These are phyloP conservation scores for Drosophila setifemur DNA, from an alignment of 1,140 invertebrate species.

Conservation along the genomic window DNA sequence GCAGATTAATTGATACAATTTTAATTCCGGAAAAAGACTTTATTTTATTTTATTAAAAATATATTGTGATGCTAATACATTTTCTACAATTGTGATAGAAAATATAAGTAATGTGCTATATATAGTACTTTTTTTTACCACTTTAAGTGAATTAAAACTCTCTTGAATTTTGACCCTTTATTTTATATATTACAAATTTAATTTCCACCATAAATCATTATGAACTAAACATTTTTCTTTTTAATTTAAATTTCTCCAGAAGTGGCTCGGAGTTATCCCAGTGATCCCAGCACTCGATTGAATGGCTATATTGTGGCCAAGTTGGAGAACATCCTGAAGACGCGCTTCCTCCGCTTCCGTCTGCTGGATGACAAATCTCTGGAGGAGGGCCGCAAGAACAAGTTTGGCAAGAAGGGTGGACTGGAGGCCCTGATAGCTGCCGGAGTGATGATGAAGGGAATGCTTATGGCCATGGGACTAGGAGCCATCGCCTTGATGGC, in stretches of 20 bases:
- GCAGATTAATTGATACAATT: no score
- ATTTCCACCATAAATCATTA: no score
- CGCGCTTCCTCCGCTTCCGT: constrained; percentile 88
- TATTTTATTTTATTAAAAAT: background rate
- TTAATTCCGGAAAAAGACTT: background rate
- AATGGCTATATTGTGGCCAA: constrained; percentile 89
- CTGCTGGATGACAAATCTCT: constrained; percentile 86
- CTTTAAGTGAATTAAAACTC: no score
- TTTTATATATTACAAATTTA: no score
- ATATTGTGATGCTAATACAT: no score
- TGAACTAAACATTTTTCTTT: no score
- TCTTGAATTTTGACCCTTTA: no score
- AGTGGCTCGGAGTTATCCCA: constrained; percentile 88
- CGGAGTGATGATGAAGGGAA: constrained; percentile 88
- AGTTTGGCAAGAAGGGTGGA: constrained; percentile 84
- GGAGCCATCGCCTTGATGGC: constrained; percentile 90
- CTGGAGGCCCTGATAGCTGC: constrained; percentile 85
- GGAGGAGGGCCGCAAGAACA: constrained; percentile 84
- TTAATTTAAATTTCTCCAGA: constrained; percentile 83
- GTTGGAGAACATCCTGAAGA: constrained; percentile 87
- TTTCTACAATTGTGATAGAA: no score
- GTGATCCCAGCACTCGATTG: constrained; percentile 89
- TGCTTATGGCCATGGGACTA: constrained; percentile 88
- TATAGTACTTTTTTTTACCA: no score
- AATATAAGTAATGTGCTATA: no score